Conservation (phyloP, 2,113 vertebrate genomes). For the Sinocyclocheilus grahami region DNA sequence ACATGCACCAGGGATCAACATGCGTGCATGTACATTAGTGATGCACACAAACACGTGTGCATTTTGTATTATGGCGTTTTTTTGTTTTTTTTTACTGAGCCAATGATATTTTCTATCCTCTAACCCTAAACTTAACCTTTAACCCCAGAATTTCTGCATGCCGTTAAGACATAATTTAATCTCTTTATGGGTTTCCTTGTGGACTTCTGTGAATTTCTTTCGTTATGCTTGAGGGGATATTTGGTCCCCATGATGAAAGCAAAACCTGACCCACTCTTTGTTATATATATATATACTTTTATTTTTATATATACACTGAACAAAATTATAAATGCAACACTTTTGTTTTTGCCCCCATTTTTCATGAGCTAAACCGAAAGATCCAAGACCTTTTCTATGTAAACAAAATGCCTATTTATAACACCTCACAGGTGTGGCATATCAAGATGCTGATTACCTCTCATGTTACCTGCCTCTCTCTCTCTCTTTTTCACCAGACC, state of each 20-base stretch:
- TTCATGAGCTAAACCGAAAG: no score
- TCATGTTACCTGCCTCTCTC: neutral
- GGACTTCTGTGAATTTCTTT: neutral
- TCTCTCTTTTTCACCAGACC: neutral
- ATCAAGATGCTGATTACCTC: neutral
- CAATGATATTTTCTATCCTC: neutral
- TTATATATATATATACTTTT: neutral
- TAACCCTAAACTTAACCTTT: neutral
- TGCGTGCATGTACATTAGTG: neutral
- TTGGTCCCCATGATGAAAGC: neutral
- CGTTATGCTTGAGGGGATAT: neutral
- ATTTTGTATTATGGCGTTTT: neutral
- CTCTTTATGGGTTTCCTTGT: neutral
- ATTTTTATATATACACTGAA: no score
- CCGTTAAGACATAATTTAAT: neutral
- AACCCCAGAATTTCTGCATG: neutral
- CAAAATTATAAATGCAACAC: no score
- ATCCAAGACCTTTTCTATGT: no score
- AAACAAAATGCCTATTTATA: no score
- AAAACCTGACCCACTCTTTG: neutral
- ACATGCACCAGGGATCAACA: slow-evolving; percentile 13
- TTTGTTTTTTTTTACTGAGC: neutral
- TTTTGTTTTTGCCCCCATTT: no score
- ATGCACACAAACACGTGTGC: neutral
- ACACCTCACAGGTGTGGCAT: no score